Evolutionary conservation across 2,888 invertebrate species (phyloP).

Genomic region (Cosmopolites sordidus): DNA sequence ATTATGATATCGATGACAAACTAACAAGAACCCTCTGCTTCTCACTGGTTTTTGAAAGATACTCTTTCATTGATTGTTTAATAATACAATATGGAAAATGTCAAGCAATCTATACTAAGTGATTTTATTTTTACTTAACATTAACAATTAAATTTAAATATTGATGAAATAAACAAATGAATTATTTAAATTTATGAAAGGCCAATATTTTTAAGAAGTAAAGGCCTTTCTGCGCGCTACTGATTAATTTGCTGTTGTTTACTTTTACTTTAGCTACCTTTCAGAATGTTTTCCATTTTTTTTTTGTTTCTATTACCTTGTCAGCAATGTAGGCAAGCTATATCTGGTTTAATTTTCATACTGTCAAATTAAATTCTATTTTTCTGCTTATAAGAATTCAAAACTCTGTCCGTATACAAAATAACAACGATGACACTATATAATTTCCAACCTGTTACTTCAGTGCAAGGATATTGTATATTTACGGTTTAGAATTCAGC

Average conservation of each 20-base stretch:
- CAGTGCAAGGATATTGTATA: slow-evolving; percentile 3
- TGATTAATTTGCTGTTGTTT: slow-evolving; percentile 14
- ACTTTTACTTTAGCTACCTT: slow-evolving; percentile 23
- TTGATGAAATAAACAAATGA: too few relatives aligned
- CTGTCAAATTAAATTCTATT: too few relatives aligned
- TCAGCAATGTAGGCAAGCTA: slow-evolving; percentile 9
- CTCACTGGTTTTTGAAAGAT: too few relatives aligned
- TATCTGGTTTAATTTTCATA: slow-evolving; percentile 5
- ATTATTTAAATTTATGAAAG: neutral
- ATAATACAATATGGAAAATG: too few relatives aligned
- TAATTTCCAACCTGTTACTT: slow-evolving; percentile 7
- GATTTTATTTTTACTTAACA: too few relatives aligned
- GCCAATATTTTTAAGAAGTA: neutral
- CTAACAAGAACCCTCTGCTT: too few relatives aligned
- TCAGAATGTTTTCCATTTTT: slow-evolving; percentile 12
- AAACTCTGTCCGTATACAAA: too few relatives aligned
- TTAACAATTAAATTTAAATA: too few relatives aligned
- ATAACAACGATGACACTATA: slow-evolving; percentile 6
- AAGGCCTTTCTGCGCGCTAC: slow-evolving; percentile 12
- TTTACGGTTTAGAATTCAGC: too few relatives aligned
- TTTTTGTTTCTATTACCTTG: slow-evolving; percentile 16
- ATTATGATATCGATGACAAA: neutral
- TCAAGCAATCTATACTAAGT: too few relatives aligned
- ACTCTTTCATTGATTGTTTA: too few relatives aligned
- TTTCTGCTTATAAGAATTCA: too few relatives aligned